These are phyloP conservation scores for Drosophila pandora DNA, from an alignment of 1,140 invertebrate genomes.

Conservation along the genomic window DNA sequence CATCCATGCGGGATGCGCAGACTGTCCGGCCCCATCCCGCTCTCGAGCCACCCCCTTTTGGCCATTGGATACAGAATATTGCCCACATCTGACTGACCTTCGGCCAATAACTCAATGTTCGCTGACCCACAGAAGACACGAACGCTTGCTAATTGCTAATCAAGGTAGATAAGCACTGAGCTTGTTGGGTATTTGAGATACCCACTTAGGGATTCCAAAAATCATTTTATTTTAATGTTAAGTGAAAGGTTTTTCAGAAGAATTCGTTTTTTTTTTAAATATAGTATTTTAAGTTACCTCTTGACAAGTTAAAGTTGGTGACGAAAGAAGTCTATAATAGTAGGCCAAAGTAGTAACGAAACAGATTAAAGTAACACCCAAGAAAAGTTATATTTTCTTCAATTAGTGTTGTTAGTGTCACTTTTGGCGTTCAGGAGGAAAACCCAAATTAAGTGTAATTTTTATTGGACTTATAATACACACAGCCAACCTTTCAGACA, in stretches of 20 bases:
- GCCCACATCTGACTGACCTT: constrained; percentile 59
- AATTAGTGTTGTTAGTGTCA: constrained; percentile 34
- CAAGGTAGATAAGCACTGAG: constrained; percentile 58
- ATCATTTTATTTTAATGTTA: neutral
- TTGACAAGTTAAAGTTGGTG: too few species aligned
- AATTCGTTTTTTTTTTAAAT: neutral
- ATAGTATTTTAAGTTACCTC: too few species aligned
- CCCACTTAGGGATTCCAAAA: constrained; percentile 1
- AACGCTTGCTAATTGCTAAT: constrained; percentile 73
- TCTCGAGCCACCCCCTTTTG: constrained; percentile 1
- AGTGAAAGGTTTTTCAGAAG: neutral
- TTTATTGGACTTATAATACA: constrained; percentile 66
- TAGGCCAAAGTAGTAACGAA: neutral
- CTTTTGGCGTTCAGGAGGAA: constrained; percentile 40
- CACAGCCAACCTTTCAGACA: constrained; percentile 31
- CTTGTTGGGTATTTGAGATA: constrained; percentile 1
- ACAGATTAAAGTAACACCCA: neutral
- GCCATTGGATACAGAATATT: constrained; percentile 24
- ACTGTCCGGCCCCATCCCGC: neutral
- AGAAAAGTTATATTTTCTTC: neutral
- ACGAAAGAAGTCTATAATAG: too few species aligned
- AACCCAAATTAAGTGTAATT: constrained; percentile 81
- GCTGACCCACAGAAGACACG: constrained; percentile 50
- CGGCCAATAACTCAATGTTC: constrained; percentile 71
- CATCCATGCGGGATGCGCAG: constrained; percentile 60